These are phyloP conservation scores for Hypothenemus hampei DNA, from an alignment of 1,140 invertebrate species.

Conservation along the genomic window DNA sequence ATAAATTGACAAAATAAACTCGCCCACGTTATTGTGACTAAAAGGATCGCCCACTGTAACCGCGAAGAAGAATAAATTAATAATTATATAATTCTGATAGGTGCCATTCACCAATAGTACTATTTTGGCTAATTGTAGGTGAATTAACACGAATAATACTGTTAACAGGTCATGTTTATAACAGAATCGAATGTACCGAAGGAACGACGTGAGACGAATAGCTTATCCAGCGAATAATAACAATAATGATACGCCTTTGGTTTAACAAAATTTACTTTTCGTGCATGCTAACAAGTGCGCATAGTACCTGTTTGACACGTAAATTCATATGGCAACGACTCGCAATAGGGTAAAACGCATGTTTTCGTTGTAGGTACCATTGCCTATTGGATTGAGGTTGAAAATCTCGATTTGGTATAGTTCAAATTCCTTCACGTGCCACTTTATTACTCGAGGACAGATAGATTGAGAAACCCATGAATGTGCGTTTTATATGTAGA, in stretches of 20 bases:
- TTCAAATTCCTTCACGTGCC: not conserved
- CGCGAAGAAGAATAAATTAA: too few relatives aligned
- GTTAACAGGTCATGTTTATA: slow-evolving; percentile 15
- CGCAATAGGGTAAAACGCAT: slow-evolving; percentile 8
- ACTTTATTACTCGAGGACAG: not conserved
- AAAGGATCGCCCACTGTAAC: too few relatives aligned
- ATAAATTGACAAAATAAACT: too few relatives aligned
- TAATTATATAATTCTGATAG: too few relatives aligned
- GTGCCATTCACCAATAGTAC: too few relatives aligned
- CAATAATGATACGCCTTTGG: slow-evolving; percentile 7
- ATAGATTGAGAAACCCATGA: too few relatives aligned
- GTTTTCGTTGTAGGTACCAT: slow-evolving; percentile 5
- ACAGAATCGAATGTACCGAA: slow-evolving; percentile 16
- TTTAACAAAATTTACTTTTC: slow-evolving; percentile 14
- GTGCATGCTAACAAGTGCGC: slow-evolving; percentile 12
- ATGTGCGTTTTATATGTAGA: too few relatives aligned
- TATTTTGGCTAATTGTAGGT: too few relatives aligned
- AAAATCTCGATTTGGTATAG: not conserved
- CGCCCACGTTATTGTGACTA: too few relatives aligned
- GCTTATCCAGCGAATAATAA: not conserved
- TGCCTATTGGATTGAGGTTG: not conserved
- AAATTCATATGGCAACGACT: slow-evolving; percentile 4
- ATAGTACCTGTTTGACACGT: slow-evolving; percentile 8
- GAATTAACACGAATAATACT: not conserved
- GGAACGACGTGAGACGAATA: slow-evolving; percentile 6